Percentiles rank a stretch among this genome's conserved stretches.
phyloP scores from a whole-genome alignment of 1,140 invertebrate genomes.

The Anastrepha obliqua region DNA sequence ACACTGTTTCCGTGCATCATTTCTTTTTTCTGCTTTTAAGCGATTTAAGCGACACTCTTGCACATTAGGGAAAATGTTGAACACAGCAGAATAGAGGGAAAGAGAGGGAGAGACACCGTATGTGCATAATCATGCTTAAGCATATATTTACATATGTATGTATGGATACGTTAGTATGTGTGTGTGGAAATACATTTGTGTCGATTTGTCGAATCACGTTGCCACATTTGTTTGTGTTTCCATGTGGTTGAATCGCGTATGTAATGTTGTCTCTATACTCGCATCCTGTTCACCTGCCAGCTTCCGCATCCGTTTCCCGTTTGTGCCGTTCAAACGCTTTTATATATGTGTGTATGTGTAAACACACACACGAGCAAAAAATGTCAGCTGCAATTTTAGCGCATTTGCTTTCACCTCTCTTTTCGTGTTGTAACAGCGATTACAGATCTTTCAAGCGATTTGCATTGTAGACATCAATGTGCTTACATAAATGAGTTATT shows the following conservation, averaged over 20 bases:
- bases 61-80: conserved; percentile 39
- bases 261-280: conserved; percentile 14
- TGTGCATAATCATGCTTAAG: neutral
- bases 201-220: conserved; percentile 47
- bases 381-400: conserved; percentile 6
- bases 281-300: conserved; percentile 48
- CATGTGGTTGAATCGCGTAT: neutral
- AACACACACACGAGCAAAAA: neutral
- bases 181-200: neutral
- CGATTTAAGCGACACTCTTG: conserved; percentile 27
- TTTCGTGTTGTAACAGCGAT: conserved; percentile 21
- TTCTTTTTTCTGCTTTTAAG: neutral
- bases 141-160: neutral
- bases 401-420: conserved; percentile 15
- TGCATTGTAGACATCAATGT: neutral
- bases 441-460: conserved; percentile 15
- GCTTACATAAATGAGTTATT: neutral
- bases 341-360: neutral
- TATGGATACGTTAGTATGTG: neutral
- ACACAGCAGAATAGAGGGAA: neutral
- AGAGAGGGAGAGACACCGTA: neutral
- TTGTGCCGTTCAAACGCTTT: conserved; percentile 18
- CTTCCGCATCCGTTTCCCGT: conserved; percentile 42
- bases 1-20: conserved; percentile 8
- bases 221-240: conserved; percentile 44